Conservation (phyloP, 2,113 vertebrate species). For the Hippopotamus amphibius region DNA sequence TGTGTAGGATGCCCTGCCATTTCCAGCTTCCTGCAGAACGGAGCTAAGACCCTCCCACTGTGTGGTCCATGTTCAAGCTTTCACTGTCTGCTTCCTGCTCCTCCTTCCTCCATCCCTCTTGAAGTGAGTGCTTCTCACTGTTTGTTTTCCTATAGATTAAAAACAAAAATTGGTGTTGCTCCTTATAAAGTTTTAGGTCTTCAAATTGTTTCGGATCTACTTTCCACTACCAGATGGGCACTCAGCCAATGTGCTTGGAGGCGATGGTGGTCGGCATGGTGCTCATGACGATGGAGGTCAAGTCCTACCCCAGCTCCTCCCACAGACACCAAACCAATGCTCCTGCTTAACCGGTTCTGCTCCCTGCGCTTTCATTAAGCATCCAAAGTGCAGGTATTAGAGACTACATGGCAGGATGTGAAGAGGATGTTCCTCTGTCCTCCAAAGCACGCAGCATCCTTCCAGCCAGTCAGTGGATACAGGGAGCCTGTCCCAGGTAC, state of each 20-base stretch:
- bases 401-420: background rate
- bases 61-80: accelerated
- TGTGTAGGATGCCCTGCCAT: accelerated
- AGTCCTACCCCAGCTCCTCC: background rate
- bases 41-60: background rate
- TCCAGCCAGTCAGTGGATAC: no score
- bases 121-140: background rate
- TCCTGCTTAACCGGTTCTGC: background rate
- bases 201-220: background rate
- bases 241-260: background rate
- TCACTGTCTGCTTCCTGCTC: no score
- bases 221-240: background rate
- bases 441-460: background rate
- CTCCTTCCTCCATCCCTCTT: background rate
- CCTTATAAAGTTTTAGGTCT: background rate
- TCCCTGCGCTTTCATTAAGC: background rate
- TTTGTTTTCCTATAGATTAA: background rate
- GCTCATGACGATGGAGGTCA: background rate
- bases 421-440: background rate
- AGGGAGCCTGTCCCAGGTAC: background rate
- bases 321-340: background rate
- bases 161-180: background rate
- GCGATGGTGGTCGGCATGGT: no score
- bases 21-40: background rate
- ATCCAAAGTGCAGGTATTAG: no score